A percentile compares a stretch with the other conserved stretches of the same genome.
These are phyloP conservation scores for Molossus alvarezi DNA, from an alignment of 2,797 vertebrate genomes.

Conservation along the genomic window DNA sequence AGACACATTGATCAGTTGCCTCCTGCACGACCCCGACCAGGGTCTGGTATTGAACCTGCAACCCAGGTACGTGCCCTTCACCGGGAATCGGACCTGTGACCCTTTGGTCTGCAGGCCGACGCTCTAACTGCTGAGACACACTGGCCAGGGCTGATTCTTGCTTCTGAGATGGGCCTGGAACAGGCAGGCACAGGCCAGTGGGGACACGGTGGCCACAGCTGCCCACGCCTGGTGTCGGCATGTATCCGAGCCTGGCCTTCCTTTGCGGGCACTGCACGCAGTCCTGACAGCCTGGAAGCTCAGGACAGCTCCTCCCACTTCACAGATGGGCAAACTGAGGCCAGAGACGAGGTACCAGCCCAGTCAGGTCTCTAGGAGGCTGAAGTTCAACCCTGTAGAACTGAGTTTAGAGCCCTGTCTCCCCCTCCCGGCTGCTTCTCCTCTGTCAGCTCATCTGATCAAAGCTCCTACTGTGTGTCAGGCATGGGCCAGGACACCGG, in stretches of 20 bases:
- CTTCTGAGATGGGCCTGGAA: background rate
- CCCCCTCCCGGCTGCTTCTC: too few relatives aligned
- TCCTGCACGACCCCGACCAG: too few relatives aligned
- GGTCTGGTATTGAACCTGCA: too few relatives aligned
- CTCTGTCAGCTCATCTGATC: background rate
- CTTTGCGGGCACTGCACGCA: background rate
- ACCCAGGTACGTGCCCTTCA: too few relatives aligned
- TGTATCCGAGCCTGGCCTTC: background rate
- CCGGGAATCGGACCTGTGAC: too few relatives aligned
- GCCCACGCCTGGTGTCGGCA: accelerated
- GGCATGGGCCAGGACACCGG: accelerated
- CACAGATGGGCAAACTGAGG: background rate
- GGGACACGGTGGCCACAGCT: too few relatives aligned
- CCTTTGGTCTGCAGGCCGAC: too few relatives aligned
- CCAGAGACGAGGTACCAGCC: background rate
- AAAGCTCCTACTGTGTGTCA: background rate
- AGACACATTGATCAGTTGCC: too few relatives aligned
- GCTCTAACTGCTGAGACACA: too few relatives aligned
- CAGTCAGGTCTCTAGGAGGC: accelerated
- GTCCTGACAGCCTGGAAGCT: background rate
- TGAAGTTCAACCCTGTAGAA: accelerated
- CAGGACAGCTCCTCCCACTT: accelerated
- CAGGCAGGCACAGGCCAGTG: background rate
- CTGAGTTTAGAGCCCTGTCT: background rate
- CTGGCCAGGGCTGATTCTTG: background rate